phyloP scores from a whole-genome alignment of 2,888 invertebrate genomes.

The Agrochola litura region DNA sequence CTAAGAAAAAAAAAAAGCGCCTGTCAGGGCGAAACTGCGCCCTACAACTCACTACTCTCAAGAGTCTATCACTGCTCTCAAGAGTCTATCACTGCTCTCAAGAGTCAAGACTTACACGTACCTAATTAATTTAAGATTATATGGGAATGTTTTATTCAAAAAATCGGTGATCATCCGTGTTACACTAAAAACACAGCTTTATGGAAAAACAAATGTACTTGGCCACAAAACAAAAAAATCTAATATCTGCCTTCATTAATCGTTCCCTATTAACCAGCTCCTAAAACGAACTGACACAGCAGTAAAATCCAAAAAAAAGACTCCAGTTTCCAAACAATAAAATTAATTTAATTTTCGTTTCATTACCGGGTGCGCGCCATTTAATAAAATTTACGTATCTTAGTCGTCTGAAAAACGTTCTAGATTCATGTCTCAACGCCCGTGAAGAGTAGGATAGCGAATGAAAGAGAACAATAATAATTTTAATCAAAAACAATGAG shows the following conservation, averaged over 20 bases:
- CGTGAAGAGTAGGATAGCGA: constrained; percentile 65
- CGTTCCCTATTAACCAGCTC: constrained; percentile 6
- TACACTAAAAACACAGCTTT: neutral
- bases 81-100: too few species aligned
- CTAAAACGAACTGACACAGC: constrained; percentile 37
- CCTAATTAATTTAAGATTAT: neutral
- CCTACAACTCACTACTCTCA: too few species aligned
- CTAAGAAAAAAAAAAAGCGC: too few species aligned
- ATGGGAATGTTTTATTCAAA: neutral
- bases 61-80: too few species aligned
- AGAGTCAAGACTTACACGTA: too few species aligned
- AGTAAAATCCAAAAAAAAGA: constrained; percentile 30
- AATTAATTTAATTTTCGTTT: constrained; percentile 72
- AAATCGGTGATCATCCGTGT: neutral
- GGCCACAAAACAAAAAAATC: neutral
- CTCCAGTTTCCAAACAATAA: constrained; percentile 65
- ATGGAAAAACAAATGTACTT: neutral
- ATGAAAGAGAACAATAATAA: constrained; percentile 85
- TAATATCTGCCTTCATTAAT: constrained; percentile 34
- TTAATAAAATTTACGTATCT: constrained; percentile 67
- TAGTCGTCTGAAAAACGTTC: constrained; percentile 55
- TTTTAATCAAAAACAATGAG: constrained; percentile 89
- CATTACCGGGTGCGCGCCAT: constrained; percentile 68
- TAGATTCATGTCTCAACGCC: constrained; percentile 70
- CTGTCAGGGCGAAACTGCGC: too few species aligned